phyloP scores from a whole-genome alignment of 2,888 invertebrate genomes.

The Dexiosoma caninum region DNA sequence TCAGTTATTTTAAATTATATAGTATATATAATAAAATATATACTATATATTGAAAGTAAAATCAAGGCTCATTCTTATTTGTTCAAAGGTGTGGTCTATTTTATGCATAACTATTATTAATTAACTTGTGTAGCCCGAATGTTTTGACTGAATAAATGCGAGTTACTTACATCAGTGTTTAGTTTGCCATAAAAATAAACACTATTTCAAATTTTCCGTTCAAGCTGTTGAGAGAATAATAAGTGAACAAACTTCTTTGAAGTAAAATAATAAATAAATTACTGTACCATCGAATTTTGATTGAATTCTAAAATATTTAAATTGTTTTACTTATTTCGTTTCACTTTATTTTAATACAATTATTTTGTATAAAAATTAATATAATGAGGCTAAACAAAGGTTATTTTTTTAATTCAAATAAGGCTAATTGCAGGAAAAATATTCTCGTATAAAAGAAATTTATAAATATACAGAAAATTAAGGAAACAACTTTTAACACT shows the following conservation, averaged over 20 bases:
- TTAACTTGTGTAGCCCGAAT: too few relatives aligned
- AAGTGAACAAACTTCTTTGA: too few relatives aligned
- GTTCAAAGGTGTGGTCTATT: conserved; percentile 38
- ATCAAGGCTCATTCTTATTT: conserved; percentile 32
- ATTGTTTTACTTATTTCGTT: conserved; percentile 16
- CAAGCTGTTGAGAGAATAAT: too few relatives aligned
- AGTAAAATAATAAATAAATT: too few relatives aligned
- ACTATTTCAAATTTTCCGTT: too few relatives aligned
- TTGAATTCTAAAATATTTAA: background rate
- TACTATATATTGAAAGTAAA: too few relatives aligned
- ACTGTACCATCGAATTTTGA: background rate
- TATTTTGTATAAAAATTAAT: conserved; percentile 33
- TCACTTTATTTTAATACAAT: conserved; percentile 24
- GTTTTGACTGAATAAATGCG: too few relatives aligned
- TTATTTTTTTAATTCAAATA: conserved; percentile 7
- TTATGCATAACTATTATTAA: too few relatives aligned
- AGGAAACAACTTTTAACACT: conserved; percentile 5
- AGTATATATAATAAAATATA: too few relatives aligned
- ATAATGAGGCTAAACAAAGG: conserved; percentile 38
- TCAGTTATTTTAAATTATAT: background rate
- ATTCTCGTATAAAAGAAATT: background rate
- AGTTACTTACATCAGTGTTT: too few relatives aligned
- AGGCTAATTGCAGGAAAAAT: conserved; percentile 10
- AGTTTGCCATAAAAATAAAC: too few relatives aligned
- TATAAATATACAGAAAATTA: background rate